phyloP scores from a whole-genome alignment of 2,113 vertebrate species.

The Peromyscus polionotus region DNA sequence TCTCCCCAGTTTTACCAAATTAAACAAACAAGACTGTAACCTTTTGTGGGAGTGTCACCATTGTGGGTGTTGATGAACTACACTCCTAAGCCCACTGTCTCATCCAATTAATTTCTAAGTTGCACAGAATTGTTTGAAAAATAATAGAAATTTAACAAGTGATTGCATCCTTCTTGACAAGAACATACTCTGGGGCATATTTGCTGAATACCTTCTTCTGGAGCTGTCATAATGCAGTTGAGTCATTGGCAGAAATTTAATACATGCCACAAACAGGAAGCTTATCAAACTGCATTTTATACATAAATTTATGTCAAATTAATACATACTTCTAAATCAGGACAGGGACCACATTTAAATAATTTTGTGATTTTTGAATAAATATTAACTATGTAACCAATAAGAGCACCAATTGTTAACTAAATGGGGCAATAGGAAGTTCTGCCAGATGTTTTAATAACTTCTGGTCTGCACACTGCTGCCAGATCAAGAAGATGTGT shows the following conservation, averaged over 20 bases:
- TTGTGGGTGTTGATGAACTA: conserved; percentile 43
- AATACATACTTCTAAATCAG: conserved; percentile 9
- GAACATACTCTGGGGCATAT: not conserved
- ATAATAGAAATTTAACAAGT: not conserved
- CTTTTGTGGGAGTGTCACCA: not conserved
- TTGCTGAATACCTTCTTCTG: not conserved
- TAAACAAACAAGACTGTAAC: conserved; percentile 36
- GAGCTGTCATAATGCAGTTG: not conserved
- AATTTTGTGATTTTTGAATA: conserved; percentile 9
- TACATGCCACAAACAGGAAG: not conserved
- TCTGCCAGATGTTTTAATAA: not conserved
- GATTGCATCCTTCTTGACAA: not conserved
- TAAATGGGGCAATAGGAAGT: not conserved
- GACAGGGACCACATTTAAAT: not conserved
- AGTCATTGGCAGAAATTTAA: conserved; percentile 27
- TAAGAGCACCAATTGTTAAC: not conserved
- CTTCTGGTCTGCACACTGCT: not conserved
- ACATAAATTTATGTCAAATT: conserved; percentile 12
- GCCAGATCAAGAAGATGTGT: not conserved
- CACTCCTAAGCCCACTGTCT: conserved; percentile 19
- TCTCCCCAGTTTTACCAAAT: conserved; percentile 34
- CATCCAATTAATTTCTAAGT: conserved; percentile 50
- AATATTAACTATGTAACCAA: not conserved
- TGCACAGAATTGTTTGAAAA: conserved; percentile 35
- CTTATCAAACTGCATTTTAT: not conserved